Conservation (phyloP, 92 coral and sea anemone genomes). For the Micromussa lordhowensis region DNA sequence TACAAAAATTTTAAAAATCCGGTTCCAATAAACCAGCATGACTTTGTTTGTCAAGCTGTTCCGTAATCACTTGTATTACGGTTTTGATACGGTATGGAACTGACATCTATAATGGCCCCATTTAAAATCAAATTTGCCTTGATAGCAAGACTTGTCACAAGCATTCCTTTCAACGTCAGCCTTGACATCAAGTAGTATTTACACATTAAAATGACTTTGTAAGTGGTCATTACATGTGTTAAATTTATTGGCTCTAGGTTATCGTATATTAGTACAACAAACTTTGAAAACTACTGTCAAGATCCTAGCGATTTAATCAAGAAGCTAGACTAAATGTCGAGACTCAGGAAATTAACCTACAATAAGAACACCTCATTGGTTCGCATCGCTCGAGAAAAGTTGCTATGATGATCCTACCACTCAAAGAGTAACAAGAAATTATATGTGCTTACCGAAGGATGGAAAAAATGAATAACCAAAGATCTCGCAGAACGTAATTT, state of each 20-base stretch:
- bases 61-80: neutral
- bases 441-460: too few relatives aligned
- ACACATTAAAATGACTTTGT: neutral
- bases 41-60: neutral
- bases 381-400: too few relatives aligned
- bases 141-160: neutral
- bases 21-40: neutral
- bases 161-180: neutral
- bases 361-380: too few relatives aligned
- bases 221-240: neutral
- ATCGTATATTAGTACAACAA: neutral
- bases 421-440: too few relatives aligned
- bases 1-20: neutral
- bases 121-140: neutral
- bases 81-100: neutral
- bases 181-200: neutral
- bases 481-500: too few relatives aligned
- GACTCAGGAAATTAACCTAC: too few relatives aligned
- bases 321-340: too few relatives aligned
- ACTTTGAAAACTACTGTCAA: neutral
- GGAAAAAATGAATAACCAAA: too few relatives aligned
- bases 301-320: neutral
- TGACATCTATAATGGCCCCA: neutral
- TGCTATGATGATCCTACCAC: too few relatives aligned
- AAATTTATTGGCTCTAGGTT: neutral